phyloP scores from a whole-genome alignment of 2,888 invertebrate genomes.

The Erpobdella octoculata region DNA sequence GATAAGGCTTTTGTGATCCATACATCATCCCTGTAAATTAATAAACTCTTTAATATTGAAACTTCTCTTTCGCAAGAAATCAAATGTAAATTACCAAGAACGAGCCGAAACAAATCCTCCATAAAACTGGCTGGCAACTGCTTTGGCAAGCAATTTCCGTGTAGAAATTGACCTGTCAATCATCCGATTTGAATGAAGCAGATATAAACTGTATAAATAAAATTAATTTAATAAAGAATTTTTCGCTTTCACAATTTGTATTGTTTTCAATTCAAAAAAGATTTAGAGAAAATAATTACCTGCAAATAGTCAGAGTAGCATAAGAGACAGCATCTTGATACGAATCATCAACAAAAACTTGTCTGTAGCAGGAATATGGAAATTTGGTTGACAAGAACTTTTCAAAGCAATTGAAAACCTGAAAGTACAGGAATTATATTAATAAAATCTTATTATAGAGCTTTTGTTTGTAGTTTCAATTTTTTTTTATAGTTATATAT shows the following conservation, averaged over 20 bases:
- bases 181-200: slow-evolving; percentile 63
- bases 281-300: slow-evolving; percentile 48
- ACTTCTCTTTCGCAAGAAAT: too few relatives aligned
- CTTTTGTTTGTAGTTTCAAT: background rate
- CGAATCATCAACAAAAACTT: slow-evolving; percentile 90
- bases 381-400: slow-evolving; percentile 84
- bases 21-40: slow-evolving; percentile 63
- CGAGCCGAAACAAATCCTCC: slow-evolving; percentile 94
- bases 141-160: slow-evolving; percentile 81
- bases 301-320: slow-evolving; percentile 85
- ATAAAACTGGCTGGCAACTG: slow-evolving; percentile 96
- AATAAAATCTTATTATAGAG: background rate
- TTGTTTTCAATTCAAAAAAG: background rate
- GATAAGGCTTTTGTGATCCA: slow-evolving; percentile 64
- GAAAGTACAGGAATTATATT: slow-evolving; percentile 30
- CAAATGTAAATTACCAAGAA: slow-evolving; percentile 72
- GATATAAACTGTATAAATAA: slow-evolving; percentile 64
- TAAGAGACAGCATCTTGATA: slow-evolving; percentile 75
- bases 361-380: slow-evolving; percentile 86
- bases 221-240: too few relatives aligned
- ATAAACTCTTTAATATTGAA: too few relatives aligned
- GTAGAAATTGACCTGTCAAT: slow-evolving; percentile 73
- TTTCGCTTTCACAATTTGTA: too few relatives aligned
- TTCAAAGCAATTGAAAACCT: slow-evolving; percentile 87
- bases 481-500: background rate